Conservation (phyloP, 2,888 invertebrate species). For the Cheilosia grossa region DNA sequence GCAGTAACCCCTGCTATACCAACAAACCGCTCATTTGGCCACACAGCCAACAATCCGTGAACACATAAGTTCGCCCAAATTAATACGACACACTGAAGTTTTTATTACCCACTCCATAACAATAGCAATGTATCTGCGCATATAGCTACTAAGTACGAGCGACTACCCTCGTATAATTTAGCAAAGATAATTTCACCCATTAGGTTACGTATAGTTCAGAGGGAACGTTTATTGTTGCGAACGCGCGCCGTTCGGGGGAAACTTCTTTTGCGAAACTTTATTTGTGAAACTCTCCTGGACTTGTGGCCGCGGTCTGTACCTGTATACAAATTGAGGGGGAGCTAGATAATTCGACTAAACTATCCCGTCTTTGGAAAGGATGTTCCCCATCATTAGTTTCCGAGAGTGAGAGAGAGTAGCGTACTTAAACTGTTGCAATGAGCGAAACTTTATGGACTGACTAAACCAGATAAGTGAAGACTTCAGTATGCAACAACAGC, state of each 20-base stretch:
- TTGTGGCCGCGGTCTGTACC: neutral
- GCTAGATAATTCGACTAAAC: constrained; percentile 31
- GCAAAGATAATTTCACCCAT: constrained; percentile 46
- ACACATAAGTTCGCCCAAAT: constrained; percentile 68
- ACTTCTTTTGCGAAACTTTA: constrained; percentile 22
- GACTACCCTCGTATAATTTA: constrained; percentile 5
- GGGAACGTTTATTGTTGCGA: constrained; percentile 10
- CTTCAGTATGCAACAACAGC: neutral
- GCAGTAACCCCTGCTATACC: constrained; percentile 7
- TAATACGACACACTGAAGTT: constrained; percentile 65
- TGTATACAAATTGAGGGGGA: neutral
- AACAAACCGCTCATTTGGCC: constrained; percentile 13
- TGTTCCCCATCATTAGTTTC: constrained; percentile 66
- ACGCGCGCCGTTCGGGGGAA: neutral
- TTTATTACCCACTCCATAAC: constrained; percentile 55
- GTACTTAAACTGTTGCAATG: constrained; percentile 60
- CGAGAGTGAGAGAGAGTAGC: constrained; percentile 51
- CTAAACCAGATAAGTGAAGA: constrained; percentile 50
- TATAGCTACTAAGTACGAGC: neutral
- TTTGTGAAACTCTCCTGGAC: constrained; percentile 1
- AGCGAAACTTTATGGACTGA: constrained; percentile 58
- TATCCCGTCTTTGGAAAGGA: constrained; percentile 25
- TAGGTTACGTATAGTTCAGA: constrained; percentile 44
- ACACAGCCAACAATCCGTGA: constrained; percentile 58
- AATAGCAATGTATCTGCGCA: constrained; percentile 36